Conservation (phyloP, 1,140 invertebrate species). For the Drosophila nikananu region DNA sequence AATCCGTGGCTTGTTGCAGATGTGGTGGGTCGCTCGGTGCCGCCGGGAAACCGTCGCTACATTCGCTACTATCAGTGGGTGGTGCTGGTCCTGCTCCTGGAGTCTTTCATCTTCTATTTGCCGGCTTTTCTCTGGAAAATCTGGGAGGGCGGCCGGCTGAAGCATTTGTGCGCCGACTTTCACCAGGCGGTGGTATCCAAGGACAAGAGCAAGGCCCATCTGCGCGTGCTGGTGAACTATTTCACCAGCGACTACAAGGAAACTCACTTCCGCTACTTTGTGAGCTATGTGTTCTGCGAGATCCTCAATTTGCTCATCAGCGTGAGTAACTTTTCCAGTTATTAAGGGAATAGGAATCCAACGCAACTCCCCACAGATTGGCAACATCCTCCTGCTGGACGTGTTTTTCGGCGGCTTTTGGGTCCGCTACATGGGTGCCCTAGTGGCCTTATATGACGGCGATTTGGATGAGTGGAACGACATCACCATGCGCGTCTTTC, state of each 20-base stretch:
- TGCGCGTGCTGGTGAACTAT: conserved; percentile 87
- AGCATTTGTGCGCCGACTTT: conserved; percentile 86
- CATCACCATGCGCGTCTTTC: conserved; percentile 89
- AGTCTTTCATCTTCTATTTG: conserved; percentile 91
- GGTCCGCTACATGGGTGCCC: conserved; percentile 88
- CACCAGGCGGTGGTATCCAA: conserved; percentile 70
- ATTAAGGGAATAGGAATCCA: not conserved
- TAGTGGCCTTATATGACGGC: conserved; percentile 85
- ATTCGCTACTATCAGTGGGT: conserved; percentile 97
- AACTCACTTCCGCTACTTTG: conserved; percentile 89
- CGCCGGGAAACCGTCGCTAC: conserved; percentile 75
- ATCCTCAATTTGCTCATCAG: conserved; percentile 90
- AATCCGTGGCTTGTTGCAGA: conserved; percentile 30
- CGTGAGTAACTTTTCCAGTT: conserved; percentile 84
- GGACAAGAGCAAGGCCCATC: conserved; percentile 86
- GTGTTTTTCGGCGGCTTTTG: conserved; percentile 91
- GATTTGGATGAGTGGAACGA: conserved; percentile 83
- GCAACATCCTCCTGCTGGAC: conserved; percentile 88
- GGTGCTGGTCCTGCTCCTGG: conserved; percentile 92
- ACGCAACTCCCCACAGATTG: conserved; percentile 82
- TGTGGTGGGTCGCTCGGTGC: conserved; percentile 31
- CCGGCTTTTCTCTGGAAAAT: conserved; percentile 92
- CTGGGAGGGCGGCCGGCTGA: conserved; percentile 89
- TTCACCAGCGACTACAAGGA: conserved; percentile 86
- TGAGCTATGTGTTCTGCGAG: conserved; percentile 90